A percentile compares a stretch with the other conserved stretches of the same genome.
Conservation (phyloP, 2,113 vertebrate species). For the Corythornis madagascariensis region DNA sequence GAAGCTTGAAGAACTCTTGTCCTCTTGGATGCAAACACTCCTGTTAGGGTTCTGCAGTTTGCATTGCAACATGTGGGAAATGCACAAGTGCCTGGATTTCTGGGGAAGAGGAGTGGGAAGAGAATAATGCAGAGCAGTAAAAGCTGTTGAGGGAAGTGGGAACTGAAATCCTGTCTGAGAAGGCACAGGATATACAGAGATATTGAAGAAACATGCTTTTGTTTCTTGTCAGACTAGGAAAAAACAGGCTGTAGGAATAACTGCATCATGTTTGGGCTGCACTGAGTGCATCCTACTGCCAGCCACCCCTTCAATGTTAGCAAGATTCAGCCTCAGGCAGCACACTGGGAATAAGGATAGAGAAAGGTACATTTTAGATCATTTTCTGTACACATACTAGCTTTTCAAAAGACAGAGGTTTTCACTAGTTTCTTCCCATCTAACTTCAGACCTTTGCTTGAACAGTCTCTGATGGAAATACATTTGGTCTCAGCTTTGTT, state of each 20-base stretch:
- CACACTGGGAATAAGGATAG: not conserved
- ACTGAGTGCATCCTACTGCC: not conserved
- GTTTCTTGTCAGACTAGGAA: not conserved
- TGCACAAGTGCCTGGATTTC: not conserved
- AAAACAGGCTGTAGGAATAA: not conserved
- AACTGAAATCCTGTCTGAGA: not conserved
- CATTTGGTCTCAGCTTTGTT: not conserved
- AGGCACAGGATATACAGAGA: not conserved
- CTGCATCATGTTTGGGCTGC: not conserved
- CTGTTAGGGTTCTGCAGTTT: not conserved
- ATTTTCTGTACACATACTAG: not conserved
- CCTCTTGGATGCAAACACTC: not conserved
- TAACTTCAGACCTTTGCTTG: not conserved
- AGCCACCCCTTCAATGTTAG: not conserved
- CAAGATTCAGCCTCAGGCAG: not conserved
- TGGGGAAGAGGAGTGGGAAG: not conserved
- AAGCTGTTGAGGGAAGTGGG: not conserved
- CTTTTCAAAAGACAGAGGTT: not conserved
- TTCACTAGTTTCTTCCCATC: not conserved
- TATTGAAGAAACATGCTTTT: not conserved
- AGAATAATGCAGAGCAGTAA: not conserved
- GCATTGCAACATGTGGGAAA: not conserved
- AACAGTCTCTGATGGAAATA: not conserved
- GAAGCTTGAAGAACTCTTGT: not conserved
- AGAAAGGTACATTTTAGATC: accelerated